Base-by-base conservation (phyloP, 2,888 invertebrate species). In the Drosophila siamana region DNA sequence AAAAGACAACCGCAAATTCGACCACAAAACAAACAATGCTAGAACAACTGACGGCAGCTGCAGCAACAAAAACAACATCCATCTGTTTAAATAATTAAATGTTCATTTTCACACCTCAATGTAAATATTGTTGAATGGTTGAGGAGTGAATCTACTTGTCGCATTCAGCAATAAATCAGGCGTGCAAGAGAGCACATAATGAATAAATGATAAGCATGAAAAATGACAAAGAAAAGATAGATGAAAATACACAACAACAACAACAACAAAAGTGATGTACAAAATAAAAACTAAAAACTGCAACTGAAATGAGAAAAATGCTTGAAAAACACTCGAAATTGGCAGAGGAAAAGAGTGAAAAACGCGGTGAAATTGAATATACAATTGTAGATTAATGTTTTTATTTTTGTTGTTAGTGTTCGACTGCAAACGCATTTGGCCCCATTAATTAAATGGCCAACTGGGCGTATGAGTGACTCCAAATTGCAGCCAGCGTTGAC, bases 371-470 rank as follows among this genome's bases (percentile, higher is more conserved):
- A 70, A 78, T 74, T 64, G 70, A 67, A 78, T 57, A 67, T 77
- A 59, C 46, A 77, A 71, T 78, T 74, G 74, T 50, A 70, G 41
- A 54, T 63, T 60, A 66, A 56, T 62, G 47, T 51, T 69, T 59
- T 63, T 22, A 26, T 40, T 62, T 33, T 41, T 56, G 7, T 11
- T 15, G 28, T 19, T 48, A 5, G 15, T 54, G 13, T 51, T 48
- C 43, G 19, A 55, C 26, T 50, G 51, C 47, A 57, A 65, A 62
- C 52, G 48, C 70, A 78, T 65, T 78, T 80, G 64, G 67, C 15
- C 26, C 76, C 85, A 82, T 85, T 79, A 82, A 74, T 85, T 86
- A 86, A 85, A 79, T 63, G 86, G 70, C 61, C 85, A 81, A 76
- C 82, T 46, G 71, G 74, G 67, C 74, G 74, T 71, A 76, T 85